These are phyloP conservation scores for Leuciscus idus DNA, from an alignment of 2,113 vertebrate species.

Conservation along the genomic window DNA sequence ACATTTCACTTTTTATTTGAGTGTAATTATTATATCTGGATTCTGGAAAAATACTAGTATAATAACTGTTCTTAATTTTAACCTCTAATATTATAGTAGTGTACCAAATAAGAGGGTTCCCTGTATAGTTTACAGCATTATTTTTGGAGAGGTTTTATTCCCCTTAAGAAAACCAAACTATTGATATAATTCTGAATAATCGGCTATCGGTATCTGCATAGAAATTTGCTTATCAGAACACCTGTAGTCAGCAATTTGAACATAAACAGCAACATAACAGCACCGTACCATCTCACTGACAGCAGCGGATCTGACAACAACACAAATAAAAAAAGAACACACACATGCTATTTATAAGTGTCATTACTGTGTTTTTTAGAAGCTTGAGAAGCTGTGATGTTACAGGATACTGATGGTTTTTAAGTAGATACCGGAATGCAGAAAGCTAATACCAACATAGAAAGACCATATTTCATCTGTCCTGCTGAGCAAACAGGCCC, in stretches of 20 bases:
- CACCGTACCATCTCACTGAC: background rate
- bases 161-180: too few species aligned
- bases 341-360: constrained; percentile 33
- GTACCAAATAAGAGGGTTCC: too few species aligned
- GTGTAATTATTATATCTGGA: too few species aligned
- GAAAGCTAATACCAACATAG: constrained; percentile 47
- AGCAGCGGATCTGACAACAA: background rate
- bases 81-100: too few species aligned
- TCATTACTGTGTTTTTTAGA: constrained; percentile 3
- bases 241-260: background rate
- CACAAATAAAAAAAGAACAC: background rate
- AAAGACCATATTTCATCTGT: constrained; percentile 38
- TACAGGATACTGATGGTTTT: constrained; percentile 53
- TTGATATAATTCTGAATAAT: too few species aligned
- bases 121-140: too few species aligned
- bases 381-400: constrained; percentile 42
- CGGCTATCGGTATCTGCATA: too few species aligned
- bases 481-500: constrained; percentile 9
- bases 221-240: too few species aligned
- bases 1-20: too few species aligned
- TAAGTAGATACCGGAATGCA: constrained; percentile 36
- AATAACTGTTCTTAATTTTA: too few species aligned
- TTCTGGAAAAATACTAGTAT: too few species aligned
- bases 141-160: too few species aligned
- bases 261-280: constrained; percentile 5